Evolutionary conservation across 2,888 invertebrate species (phyloP).

Genomic region (Drosophila barbarae): DNA sequence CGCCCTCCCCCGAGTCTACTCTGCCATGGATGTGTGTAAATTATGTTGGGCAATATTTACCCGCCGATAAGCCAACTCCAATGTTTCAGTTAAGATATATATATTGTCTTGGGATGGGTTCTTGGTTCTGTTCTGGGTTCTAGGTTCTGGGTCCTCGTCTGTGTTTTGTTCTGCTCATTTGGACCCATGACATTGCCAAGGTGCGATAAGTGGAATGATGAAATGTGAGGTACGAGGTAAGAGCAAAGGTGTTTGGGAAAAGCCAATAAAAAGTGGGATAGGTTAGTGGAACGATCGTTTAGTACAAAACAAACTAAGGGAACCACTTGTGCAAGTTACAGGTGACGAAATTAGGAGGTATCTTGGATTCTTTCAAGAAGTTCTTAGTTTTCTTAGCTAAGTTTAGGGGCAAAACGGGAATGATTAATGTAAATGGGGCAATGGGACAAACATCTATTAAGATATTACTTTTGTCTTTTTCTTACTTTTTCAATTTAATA

Average conservation of each 20-base stretch:
- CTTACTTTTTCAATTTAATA: background rate
- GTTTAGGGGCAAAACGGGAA: background rate
- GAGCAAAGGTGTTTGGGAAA: conserved; percentile 21
- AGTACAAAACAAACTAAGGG: conserved; percentile 7
- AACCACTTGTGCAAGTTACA: background rate
- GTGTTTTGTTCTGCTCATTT: conserved; percentile 20
- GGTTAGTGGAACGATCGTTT: conserved; percentile 41
- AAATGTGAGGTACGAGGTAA: background rate
- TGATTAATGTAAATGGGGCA: background rate
- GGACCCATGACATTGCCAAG: conserved; percentile 43
- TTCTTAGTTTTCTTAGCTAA: background rate
- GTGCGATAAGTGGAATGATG: conserved; percentile 30
- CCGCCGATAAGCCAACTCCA: conserved; percentile 42
- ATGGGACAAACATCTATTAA: background rate
- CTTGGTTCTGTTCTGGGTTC: background rate
- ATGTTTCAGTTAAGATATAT: conserved; percentile 45
- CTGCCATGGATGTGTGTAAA: conserved; percentile 49
- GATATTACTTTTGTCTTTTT: background rate
- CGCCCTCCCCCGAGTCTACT: background rate
- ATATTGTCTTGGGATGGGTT: conserved; percentile 31
- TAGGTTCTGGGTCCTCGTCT: conserved; percentile 8
- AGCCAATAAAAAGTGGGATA: conserved; percentile 50
- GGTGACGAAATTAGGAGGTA: background rate
- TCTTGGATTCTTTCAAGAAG: background rate
- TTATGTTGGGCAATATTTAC: conserved; percentile 69